These are phyloP conservation scores for Euwallacea similis DNA, from an alignment of 1,140 invertebrate genomes.

Conservation along the genomic window DNA sequence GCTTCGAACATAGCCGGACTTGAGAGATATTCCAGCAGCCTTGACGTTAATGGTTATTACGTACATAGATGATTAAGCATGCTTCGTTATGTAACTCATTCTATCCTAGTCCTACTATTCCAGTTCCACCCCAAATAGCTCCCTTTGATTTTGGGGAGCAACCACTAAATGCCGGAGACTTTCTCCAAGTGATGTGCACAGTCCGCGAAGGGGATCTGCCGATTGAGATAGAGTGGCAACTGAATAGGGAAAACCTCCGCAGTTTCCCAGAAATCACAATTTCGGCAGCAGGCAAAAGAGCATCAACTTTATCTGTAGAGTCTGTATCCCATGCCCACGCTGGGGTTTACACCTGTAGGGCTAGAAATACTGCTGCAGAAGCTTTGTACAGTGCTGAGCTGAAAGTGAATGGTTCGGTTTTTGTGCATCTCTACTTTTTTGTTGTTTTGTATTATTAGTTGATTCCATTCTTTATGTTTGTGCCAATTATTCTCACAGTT, in stretches of 20 bases:
- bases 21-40: constrained; percentile 41
- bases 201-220: constrained; percentile 67
- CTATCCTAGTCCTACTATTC: constrained; percentile 1
- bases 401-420: constrained; percentile 62
- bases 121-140: constrained; percentile 54
- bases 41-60: constrained; percentile 44
- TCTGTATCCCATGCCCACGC: constrained; percentile 72
- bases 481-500: too few relatives aligned
- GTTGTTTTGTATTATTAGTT: too few relatives aligned
- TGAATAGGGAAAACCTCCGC: constrained; percentile 58
- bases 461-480: too few relatives aligned
- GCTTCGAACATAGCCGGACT: constrained; percentile 70
- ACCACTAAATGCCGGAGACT: constrained; percentile 60
- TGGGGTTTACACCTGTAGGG: constrained; percentile 77
- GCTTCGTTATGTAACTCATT: neutral
- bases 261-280: constrained; percentile 38
- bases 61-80: too few relatives aligned
- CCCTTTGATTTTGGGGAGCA: constrained; percentile 65
- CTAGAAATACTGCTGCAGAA: constrained; percentile 73
- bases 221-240: constrained; percentile 62
- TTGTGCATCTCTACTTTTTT: too few relatives aligned
- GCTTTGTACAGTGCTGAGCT: constrained; percentile 69
- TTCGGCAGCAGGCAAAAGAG: constrained; percentile 65
- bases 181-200: constrained; percentile 67
- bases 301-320: constrained; percentile 74